Conservation (phyloP, 2,113 vertebrate species). For the Cyphomyrus discorhynchus region DNA sequence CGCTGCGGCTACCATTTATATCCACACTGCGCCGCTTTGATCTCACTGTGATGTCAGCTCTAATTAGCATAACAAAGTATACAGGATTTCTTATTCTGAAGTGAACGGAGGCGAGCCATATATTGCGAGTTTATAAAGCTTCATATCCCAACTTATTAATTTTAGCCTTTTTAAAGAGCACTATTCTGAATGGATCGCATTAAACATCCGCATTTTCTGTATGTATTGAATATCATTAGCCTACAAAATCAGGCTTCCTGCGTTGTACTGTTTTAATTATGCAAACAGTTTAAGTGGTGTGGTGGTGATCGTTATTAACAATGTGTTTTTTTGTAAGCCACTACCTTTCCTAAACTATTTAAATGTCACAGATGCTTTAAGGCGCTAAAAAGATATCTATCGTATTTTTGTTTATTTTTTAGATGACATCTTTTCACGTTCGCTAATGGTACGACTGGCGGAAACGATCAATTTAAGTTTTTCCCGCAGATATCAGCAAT, state of each 20-base stretch:
- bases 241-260: background rate
- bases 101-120: slow-evolving; percentile 9
- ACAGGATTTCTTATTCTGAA: slow-evolving; percentile 26
- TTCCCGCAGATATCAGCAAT: background rate
- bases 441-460: background rate
- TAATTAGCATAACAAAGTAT: slow-evolving; percentile 81
- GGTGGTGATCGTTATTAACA: background rate
- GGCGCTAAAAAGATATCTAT: background rate
- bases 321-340: background rate
- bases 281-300: background rate
- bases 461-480: background rate
- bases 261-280: background rate
- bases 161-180: background rate
- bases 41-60: slow-evolving; percentile 73
- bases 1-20: slow-evolving; percentile 54
- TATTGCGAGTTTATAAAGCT: background rate
- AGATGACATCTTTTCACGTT: background rate
- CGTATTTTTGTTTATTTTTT: background rate
- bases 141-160: background rate
- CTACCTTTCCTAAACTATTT: background rate
- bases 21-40: slow-evolving; percentile 63
- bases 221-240: background rate
- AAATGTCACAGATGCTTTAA: background rate
- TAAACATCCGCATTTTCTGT: background rate
- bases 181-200: background rate